These are phyloP conservation scores for Paramormyrops hopkinsi DNA, from an alignment of 2,797 vertebrate genomes.

Conservation along the genomic window DNA sequence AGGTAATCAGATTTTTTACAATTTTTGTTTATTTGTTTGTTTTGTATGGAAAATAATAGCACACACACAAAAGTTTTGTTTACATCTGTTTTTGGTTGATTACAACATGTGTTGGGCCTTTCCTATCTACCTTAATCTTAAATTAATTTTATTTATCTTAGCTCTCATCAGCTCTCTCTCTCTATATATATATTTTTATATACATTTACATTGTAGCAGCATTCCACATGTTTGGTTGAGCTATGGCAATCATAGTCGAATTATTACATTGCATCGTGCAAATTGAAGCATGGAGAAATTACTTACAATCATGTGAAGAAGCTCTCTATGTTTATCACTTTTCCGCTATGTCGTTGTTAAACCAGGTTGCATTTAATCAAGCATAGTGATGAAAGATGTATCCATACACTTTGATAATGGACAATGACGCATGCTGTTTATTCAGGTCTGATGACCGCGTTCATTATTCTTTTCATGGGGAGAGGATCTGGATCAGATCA, in stretches of 20 bases:
- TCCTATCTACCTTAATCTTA: background rate
- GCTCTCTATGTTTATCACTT: background rate
- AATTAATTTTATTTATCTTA: background rate
- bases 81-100: background rate
- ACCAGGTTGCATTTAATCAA: background rate
- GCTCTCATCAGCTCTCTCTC: background rate
- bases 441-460: background rate
- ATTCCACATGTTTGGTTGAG: background rate
- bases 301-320: background rate
- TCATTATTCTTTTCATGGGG: conserved; percentile 1
- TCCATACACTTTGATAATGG: conserved; percentile 3
- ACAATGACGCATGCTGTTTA: background rate
- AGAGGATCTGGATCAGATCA: background rate
- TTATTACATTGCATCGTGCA: background rate
- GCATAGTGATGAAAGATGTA: background rate
- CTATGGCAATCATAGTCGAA: background rate
- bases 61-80: background rate
- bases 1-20: background rate
- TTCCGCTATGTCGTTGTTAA: background rate
- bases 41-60: background rate
- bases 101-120: background rate
- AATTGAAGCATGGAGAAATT: background rate
- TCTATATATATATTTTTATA: too few relatives aligned
- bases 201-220: background rate
- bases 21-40: background rate